Base-by-base conservation (phyloP, 2,888 invertebrate species). In the Chorisops tibialis region DNA sequence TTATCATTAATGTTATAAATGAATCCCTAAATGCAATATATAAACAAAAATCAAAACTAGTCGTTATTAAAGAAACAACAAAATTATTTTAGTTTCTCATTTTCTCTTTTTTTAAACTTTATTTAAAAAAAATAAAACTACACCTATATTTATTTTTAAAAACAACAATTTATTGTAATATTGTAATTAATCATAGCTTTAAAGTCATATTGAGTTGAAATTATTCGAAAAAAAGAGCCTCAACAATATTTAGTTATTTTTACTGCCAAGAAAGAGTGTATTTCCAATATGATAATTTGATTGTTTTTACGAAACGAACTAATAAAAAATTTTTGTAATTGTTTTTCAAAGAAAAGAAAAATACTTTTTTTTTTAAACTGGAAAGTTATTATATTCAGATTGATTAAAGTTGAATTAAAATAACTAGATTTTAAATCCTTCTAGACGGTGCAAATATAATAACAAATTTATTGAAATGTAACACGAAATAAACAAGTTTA, bases 251-350 rank as follows among this genome's bases (percentile, higher is more conserved):
- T 30, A 30, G 30, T 7, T 30, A 7, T 35, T 19, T 18, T 38
- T 59, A 59, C 47, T 59, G 48, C 56, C 48, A 47, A 59, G 37
- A 22, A 49, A n/a, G n/a, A n/a, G n/a, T n/a, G 39, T 22, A 39
- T 50, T 59, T 59, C 59, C 59, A 59, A 59, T 59, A 50, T 59
- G 59, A 59, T 59, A 48, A 41, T 41, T 30, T 59, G 59, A 59
- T 38, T 59, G 59, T 59, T 59, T 49, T 49, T 59, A 43, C 56
- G 56, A 56, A 45, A 45, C 56, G 45, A 56, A 56, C 56, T 56
- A 45, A 56, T 45, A 9, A 41, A 21, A 56, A 54, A 43, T 43
- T 18, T 43, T 18, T 19, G 38, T 37, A 35, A 35, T 41, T 38
- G 19, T 43, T 54, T 56, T 39, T 45, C 30, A 24, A 43, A 56